Evolutionary conservation across 2,888 invertebrate genomes (phyloP), one percentile per base, ranked within the genome.

Genomic region (Scotopteryx bipunctaria): DNA sequence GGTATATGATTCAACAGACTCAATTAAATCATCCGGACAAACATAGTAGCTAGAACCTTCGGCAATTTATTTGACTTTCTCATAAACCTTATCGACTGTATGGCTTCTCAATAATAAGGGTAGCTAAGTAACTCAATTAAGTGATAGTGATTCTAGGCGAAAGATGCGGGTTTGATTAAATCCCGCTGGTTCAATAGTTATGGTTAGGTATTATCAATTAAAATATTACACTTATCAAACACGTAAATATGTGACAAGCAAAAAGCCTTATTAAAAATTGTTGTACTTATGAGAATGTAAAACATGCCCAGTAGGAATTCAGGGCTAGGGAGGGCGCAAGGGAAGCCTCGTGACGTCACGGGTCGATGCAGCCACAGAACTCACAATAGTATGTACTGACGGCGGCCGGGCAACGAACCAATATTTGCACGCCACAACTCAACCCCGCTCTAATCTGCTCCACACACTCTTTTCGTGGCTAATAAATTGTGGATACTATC

Each of bases 351-450:
- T 73, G 74, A 72, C 78, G 74, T 77, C 73, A 76, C 69, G 66
- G 79, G 66, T 81, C 81, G 79, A 79, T 79, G 78, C 59, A 71
- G 71, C 47, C 61, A 45, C 45, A 46, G 52, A 52, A 14, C 1
- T 8, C 13, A 14, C 35, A 36, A 29, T 6, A 42, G 21, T 23
- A 14, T 16, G 21, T 38, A 32, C 23, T 11, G 23, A 9, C 31
- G 6, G 19, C 68, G 66, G 52, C 70, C 72, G 78, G 78, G 66
- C 76, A 75, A 72, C 71, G 74, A 77, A 78, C 79, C 58, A 71
- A 65, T 63, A 66, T 69, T 64, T 57, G 63, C 64, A 67, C 71
- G 66, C 69, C 68, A 71, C 65, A 49, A 53, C 58, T 61, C 62
- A 55, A 61, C 56, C 45, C 47, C 35, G 49, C 47, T 50, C 59